These are phyloP conservation scores for Pyrrhosoma nymphula DNA, from an alignment of 2,888 invertebrate species.

Conservation along the genomic window DNA sequence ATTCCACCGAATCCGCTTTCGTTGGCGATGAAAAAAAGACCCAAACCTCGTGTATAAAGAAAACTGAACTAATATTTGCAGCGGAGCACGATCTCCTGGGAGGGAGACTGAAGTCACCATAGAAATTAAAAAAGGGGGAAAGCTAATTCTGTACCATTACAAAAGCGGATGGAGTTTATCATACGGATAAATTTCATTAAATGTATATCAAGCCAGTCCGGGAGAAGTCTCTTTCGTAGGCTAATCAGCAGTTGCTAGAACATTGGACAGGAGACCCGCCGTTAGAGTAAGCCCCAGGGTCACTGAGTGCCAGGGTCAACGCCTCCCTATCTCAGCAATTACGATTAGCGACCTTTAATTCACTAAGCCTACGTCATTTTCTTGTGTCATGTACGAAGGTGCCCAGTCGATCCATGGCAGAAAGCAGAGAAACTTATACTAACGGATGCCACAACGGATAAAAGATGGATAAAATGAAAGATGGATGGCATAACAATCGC, in stretches of 20 bases:
- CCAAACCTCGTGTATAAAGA: background rate
- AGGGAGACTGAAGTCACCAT: constrained; percentile 4
- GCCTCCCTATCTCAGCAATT: no score
- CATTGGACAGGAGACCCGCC: background rate
- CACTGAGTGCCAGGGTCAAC: background rate
- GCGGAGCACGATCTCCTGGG: background rate
- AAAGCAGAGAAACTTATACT: no score
- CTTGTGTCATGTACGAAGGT: no score
- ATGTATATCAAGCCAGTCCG: background rate
- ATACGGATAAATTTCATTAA: background rate
- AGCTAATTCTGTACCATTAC: background rate
- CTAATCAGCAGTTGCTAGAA: background rate
- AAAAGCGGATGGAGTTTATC: background rate
- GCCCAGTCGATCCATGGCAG: no score
- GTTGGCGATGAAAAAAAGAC: background rate
- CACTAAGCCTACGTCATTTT: no score
- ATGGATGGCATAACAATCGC: no score
- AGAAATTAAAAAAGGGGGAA: background rate
- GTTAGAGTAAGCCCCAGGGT: background rate
- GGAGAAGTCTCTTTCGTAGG: background rate
- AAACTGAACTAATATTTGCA: constrained; percentile 16
- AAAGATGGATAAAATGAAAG: no score
- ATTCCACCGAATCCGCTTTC: constrained; percentile 7
- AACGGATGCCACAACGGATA: no score
- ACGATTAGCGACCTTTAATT: background rate